Conservation (phyloP, 2,113 vertebrate genomes). For the Triplophysa dalaica region DNA sequence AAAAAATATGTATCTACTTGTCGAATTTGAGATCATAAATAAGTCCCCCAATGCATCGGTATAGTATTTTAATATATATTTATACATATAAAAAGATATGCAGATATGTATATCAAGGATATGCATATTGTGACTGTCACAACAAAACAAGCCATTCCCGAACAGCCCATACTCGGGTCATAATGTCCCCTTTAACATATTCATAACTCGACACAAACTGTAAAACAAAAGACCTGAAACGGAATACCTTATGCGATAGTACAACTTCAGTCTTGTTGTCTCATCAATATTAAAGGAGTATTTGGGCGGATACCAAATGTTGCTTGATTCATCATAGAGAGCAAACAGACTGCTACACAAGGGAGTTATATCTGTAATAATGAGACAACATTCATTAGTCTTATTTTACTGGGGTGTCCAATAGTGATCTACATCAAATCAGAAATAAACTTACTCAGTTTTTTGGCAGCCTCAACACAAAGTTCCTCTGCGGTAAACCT, state of each 20-base stretch:
- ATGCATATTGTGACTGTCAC: no score
- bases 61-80: no score
- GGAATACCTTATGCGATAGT: constrained; percentile 84
- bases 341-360: constrained; percentile 84
- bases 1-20: no score
- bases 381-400: not conserved
- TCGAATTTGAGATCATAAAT: no score
- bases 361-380: constrained; percentile 77
- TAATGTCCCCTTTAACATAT: no score
- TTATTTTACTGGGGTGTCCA: not conserved
- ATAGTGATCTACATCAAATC: not conserved
- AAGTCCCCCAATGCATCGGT: no score
- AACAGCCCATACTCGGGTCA: no score
- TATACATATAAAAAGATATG: no score
- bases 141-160: no score
- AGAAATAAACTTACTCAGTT: constrained; percentile 74
- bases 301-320: constrained; percentile 83
- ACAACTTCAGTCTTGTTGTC: constrained; percentile 71
- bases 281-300: constrained; percentile 74
- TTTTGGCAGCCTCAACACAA: constrained; percentile 78
- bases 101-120: no score
- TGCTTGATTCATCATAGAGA: constrained; percentile 75
- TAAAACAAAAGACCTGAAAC: not conserved
- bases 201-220: not conserved
- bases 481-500: constrained; percentile 78